phyloP scores from a whole-genome alignment of 2,113 vertebrate genomes.

The Tamias sibiricus region DNA sequence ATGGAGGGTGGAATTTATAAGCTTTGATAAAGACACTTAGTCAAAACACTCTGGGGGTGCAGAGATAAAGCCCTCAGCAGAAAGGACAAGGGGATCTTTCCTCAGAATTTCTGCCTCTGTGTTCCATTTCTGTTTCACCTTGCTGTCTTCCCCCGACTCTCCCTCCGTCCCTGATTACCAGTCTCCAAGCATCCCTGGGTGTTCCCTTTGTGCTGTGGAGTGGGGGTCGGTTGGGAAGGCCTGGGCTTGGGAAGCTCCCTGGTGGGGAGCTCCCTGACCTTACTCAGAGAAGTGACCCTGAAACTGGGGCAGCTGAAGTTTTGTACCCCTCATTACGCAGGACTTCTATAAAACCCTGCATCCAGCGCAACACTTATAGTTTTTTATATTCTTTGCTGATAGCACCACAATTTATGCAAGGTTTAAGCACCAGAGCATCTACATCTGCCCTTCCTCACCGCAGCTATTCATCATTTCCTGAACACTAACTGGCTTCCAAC shows the following conservation, averaged over 20 bases:
- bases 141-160: neutral
- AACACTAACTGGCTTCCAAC: neutral
- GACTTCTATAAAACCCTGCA: too few species aligned
- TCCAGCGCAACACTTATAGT: neutral
- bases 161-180: too few species aligned
- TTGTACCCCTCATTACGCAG: neutral
- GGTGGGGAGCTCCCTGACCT: accelerated
- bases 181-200: neutral
- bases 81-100: neutral
- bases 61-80: neutral
- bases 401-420: too few species aligned
- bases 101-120: neutral
- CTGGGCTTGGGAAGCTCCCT: neutral
- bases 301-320: neutral
- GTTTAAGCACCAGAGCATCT: neutral
- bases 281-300: neutral
- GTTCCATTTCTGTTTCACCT: neutral
- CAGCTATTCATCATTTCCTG: neutral
- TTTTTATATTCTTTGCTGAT: neutral
- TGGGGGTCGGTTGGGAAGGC: accelerated
- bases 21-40: constrained; percentile 69
- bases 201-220: too few species aligned
- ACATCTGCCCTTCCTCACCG: neutral
- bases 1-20: neutral
- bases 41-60: constrained; percentile 32